Conservation (phyloP, 2,113 vertebrate genomes). For the Myotis brandtii region DNA sequence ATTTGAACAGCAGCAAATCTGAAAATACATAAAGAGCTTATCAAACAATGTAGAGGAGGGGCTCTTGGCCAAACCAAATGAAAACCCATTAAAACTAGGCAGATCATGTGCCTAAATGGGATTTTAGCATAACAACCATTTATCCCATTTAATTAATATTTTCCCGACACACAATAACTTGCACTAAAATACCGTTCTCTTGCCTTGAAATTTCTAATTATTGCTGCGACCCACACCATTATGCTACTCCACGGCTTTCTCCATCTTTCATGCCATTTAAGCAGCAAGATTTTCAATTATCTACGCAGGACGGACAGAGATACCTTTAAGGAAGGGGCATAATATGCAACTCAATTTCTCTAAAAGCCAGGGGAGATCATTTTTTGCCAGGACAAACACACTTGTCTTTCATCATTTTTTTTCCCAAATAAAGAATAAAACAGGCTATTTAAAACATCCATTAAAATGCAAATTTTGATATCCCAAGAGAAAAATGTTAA, state of each 20-base stretch:
- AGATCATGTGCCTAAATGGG: conserved; percentile 83
- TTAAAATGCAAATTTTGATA: conserved; percentile 91
- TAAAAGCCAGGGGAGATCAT: conserved; percentile 87
- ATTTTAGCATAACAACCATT: conserved; percentile 89
- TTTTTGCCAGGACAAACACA: conserved; percentile 89
- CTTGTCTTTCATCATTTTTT: conserved; percentile 87
- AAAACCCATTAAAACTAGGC: conserved; percentile 87
- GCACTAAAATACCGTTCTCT: conserved; percentile 83
- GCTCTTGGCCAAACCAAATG: conserved; percentile 85
- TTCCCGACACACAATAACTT: conserved; percentile 88
- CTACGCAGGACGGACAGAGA: conserved; percentile 86
- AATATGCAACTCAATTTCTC: conserved; percentile 89
- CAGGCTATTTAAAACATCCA: conserved; percentile 90
- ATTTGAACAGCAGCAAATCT: conserved; percentile 63
- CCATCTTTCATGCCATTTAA: conserved; percentile 84
- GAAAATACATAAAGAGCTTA: conserved; percentile 73
- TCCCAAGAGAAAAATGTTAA: conserved; percentile 84
- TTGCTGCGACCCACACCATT: conserved; percentile 83
- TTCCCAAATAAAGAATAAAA: conserved; percentile 86
- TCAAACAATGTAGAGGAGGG: conserved; percentile 76
- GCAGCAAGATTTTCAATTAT: conserved; percentile 89
- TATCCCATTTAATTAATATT: conserved; percentile 90
- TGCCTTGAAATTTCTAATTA: conserved; percentile 88
- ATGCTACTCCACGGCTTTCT: conserved; percentile 72
- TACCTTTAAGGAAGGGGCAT: conserved; percentile 89